Base-by-base conservation (phyloP, 1,140 invertebrate species). In the Pantala flavescens region DNA sequence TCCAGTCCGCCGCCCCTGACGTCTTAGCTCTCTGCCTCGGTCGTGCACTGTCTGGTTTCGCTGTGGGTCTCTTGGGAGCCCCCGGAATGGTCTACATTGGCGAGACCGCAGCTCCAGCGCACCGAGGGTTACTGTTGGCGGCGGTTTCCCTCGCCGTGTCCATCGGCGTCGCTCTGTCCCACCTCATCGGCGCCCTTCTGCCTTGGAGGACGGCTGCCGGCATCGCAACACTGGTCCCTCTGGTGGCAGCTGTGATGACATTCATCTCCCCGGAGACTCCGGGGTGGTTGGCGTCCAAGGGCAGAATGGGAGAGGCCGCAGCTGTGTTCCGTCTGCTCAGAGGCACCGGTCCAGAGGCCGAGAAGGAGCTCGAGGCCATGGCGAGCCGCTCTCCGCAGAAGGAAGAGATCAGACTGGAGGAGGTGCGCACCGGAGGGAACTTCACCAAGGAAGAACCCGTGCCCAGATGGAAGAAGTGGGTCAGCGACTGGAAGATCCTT, bases 211-310 rank as follows among this genome's bases (percentile, higher is more conserved):
- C 86, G 2, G 87, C 87, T 0, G 87, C 87, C 0, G 80, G 84
- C 0, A 81, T 89, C 2, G 85, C 84, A 77, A 83, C 82, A 2
- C 71, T 83, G 5, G 81, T 88, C 24, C 86, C 87, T 19, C 78
- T 87, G 21, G 12, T 86, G 23, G 71, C 71, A 9, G 23, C 36
- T 1, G 19, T 72, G 28, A n/a, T 72, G 19, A 72, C 23, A 43
- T 80, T 81, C 23, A 83, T 88, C 21, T 82, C 88, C 0, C 90
- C 90, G 0, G 91, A 93, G 81, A 91, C 90, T 74, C 91, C 91
- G 0, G 84, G 87, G 0, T 93, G 90, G 89, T 80, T 90, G 70
- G 83, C 87, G 0, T 83, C 85, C 7, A 85, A 86, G 77, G 85
- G 85, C 21, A 79, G 83, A 75, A 79, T 82, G 2, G 81, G 85